Conservation (phyloP, 1,140 invertebrate species). For the Brachionus plicatilis region DNA sequence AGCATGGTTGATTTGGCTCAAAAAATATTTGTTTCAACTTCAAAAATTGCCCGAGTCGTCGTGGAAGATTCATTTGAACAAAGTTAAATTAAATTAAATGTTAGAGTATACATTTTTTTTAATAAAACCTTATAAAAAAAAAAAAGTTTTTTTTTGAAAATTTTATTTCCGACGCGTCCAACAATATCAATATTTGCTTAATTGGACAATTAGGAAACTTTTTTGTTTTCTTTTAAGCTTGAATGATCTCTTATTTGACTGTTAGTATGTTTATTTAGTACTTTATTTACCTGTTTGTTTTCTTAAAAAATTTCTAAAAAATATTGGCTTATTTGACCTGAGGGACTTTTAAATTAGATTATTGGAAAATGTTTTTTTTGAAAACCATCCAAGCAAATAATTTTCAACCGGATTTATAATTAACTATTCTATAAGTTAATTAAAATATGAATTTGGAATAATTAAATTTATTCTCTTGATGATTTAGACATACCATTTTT, state of each 20-base stretch:
- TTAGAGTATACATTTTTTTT: not conserved
- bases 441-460: not conserved
- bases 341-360: conserved; percentile 26
- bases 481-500: not conserved
- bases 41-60: conserved; percentile 1
- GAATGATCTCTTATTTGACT: conserved; percentile 7
- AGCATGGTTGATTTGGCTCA: conserved; percentile 2
- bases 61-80: conserved; percentile 36
- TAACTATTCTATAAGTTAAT: not conserved
- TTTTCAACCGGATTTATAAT: not conserved
- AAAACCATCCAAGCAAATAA: not conserved
- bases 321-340: not conserved
- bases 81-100: conserved; percentile 16
- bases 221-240: not conserved
- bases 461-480: not conserved
- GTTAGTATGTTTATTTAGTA: conserved; percentile 11
- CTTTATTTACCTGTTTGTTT: conserved; percentile 34
- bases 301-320: not conserved
- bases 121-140: not conserved
- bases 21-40: conserved; percentile 9
- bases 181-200: conserved; percentile 1
- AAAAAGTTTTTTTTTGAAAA: not conserved
- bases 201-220: not conserved
- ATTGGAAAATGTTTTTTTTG: not conserved
- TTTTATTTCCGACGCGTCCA: not conserved